Evolutionary conservation across 2,113 vertebrate species (phyloP).

Genomic region (Gambusia affinis): DNA sequence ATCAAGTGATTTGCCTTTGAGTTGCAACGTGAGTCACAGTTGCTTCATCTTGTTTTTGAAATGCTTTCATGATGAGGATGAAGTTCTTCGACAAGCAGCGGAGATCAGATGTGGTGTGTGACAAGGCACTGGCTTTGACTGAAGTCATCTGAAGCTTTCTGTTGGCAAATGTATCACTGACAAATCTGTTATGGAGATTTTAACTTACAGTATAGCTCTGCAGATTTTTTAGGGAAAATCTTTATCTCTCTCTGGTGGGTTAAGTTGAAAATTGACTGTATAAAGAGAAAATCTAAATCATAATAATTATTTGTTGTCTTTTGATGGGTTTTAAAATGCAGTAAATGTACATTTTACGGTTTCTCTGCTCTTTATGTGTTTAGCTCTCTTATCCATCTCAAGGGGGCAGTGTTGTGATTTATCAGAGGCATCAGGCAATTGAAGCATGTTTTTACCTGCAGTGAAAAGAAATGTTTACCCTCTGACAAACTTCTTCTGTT

Average conservation of each 20-base stretch:
- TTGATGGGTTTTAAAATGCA: neutral
- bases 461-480: neutral
- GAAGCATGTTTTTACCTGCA: conserved; percentile 1
- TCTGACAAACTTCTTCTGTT: neutral
- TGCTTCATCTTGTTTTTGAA: conserved; percentile 33
- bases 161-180: conserved; percentile 10
- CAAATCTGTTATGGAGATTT: conserved; percentile 24
- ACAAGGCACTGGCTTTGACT: conserved; percentile 23
- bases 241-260: neutral
- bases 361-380: neutral
- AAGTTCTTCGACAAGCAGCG: conserved; percentile 40
- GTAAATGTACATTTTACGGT: neutral
- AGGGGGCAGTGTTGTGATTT: conserved; percentile 66
- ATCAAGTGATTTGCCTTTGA: conserved; percentile 58
- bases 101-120: conserved; percentile 23
- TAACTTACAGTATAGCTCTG: conserved; percentile 6
- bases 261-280: neutral
- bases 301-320: neutral
- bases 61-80: conserved; percentile 43
- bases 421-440: conserved; percentile 24
- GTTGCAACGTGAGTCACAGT: conserved; percentile 31
- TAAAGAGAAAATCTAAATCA: neutral
- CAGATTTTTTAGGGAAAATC: neutral
- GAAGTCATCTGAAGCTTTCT: conserved; percentile 32
- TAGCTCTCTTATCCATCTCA: conserved; percentile 38